A percentile compares a stretch with the other conserved stretches of the same genome.
These are phyloP conservation scores for Drosophila ezoana DNA, from an alignment of 2,888 invertebrate genomes.

Conservation along the genomic window DNA sequence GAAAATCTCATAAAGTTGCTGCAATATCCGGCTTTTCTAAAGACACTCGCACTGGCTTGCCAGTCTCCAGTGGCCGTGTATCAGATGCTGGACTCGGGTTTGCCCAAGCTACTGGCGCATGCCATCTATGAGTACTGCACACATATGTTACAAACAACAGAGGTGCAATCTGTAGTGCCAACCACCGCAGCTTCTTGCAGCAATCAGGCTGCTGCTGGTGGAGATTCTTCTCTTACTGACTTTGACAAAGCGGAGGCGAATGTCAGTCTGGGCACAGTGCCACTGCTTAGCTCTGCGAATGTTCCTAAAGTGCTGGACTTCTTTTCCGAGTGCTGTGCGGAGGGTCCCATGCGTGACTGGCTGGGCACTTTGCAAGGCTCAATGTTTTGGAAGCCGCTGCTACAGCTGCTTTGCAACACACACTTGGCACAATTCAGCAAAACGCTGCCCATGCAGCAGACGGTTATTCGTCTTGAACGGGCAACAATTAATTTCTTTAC, in stretches of 20 bases:
- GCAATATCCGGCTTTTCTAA: conserved; percentile 88
- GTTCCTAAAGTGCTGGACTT: conserved; percentile 91
- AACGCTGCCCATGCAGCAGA: conserved; percentile 82
- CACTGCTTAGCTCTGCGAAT: conserved; percentile 87
- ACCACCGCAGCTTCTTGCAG: conserved; percentile 50
- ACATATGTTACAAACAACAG: conserved; percentile 68
- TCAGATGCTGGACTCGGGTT: conserved; percentile 91
- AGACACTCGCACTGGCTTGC: conserved; percentile 92
- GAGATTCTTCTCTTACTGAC: conserved; percentile 59
- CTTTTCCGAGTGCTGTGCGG: conserved; percentile 92
- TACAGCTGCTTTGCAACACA: conserved; percentile 90
- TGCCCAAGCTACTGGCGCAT: conserved; percentile 88
- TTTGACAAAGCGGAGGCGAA: conserved; percentile 66
- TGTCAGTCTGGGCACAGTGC: conserved; percentile 45
- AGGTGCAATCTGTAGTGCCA: conserved; percentile 17
- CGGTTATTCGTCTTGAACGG: conserved; percentile 89
- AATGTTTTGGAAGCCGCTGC: conserved; percentile 93
- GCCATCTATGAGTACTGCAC: conserved; percentile 87
- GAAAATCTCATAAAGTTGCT: conserved; percentile 86
- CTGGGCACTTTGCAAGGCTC: conserved; percentile 92
- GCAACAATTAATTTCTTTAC: conserved; percentile 93
- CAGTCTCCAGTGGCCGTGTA: conserved; percentile 92
- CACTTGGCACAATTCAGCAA: conserved; percentile 83
- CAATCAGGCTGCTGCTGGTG: conserved; percentile 37
- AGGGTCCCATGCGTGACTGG: conserved; percentile 94